Percentiles rank a stretch among this genome's conserved stretches.
phyloP scores from a whole-genome alignment of 2,888 invertebrate species.

The Drosophila pseudotakahashii region DNA sequence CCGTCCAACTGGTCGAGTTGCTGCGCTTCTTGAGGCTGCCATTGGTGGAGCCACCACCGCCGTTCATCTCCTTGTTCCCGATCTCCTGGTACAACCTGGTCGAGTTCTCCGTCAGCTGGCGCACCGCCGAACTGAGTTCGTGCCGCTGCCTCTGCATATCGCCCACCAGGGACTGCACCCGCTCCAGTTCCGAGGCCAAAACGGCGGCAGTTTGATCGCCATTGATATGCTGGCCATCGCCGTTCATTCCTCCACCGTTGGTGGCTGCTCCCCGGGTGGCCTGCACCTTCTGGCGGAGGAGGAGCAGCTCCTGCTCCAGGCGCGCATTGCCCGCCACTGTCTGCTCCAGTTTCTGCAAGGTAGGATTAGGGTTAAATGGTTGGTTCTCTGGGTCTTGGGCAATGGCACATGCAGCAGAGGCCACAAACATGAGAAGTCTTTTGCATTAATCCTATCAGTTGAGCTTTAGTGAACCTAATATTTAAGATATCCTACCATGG shows the following conservation, averaged over 20 bases:
- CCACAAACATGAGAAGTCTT: constrained; percentile 61
- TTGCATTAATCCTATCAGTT: constrained; percentile 51
- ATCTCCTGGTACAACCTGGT: constrained; percentile 88
- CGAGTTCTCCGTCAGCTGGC: constrained; percentile 92
- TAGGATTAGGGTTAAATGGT: constrained; percentile 8
- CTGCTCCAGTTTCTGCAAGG: constrained; percentile 92
- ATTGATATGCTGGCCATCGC: constrained; percentile 83
- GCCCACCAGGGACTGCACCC: constrained; percentile 93
- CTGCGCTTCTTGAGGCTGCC: constrained; percentile 86
- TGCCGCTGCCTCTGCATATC: constrained; percentile 94
- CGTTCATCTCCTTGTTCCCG: constrained; percentile 84
- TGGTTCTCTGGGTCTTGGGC: constrained; percentile 6
- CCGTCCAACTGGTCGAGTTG: constrained; percentile 90
- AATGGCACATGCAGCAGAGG: constrained; percentile 58
- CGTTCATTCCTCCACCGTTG: constrained; percentile 83
- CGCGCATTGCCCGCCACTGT: constrained; percentile 95
- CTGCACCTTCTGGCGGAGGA: constrained; percentile 93
- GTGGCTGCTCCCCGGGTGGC: constrained; percentile 85
- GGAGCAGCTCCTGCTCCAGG: constrained; percentile 93
- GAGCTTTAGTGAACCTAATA: background rate
- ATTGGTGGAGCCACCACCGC: constrained; percentile 53
- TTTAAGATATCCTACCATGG: no score
- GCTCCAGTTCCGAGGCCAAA: constrained; percentile 91
- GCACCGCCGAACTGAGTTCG: constrained; percentile 93
- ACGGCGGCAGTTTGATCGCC: constrained; percentile 86